Evolutionary conservation across 2,888 invertebrate species (phyloP).

Genomic region (Orthosia gothica): DNA sequence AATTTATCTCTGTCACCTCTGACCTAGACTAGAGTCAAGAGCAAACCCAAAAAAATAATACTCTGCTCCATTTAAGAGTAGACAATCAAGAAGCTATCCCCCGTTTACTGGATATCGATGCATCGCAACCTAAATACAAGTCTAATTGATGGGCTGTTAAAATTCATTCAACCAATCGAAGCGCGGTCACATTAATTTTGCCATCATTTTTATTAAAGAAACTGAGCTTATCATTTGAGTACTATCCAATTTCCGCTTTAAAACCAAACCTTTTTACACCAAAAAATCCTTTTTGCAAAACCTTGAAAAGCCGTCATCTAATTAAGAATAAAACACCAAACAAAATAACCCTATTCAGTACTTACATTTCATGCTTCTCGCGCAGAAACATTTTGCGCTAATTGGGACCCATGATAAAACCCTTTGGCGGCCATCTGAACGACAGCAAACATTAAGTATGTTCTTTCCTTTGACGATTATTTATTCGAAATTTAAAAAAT

Average conservation of each 20-base stretch:
- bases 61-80: neutral
- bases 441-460: slow-evolving; percentile 60
- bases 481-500: slow-evolving; percentile 62
- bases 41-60: too few species aligned
- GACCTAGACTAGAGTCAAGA: too few species aligned
- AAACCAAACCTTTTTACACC: neutral
- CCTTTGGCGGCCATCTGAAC: slow-evolving; percentile 68
- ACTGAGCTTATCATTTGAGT: neutral
- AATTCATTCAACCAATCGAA: neutral
- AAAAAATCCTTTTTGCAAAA: neutral
- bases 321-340: slow-evolving; percentile 50
- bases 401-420: slow-evolving; percentile 74
- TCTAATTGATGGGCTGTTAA: neutral
- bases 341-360: slow-evolving; percentile 18
- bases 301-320: slow-evolving; percentile 26
- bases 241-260: neutral
- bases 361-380: slow-evolving; percentile 43
- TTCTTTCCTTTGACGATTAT: slow-evolving; percentile 68
- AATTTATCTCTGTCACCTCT: too few species aligned
- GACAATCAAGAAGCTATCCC: neutral
- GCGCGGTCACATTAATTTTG: neutral
- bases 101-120: neutral
- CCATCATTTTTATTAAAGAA: neutral
- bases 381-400: slow-evolving; percentile 70
- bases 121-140: neutral